Evolutionary conservation across 2,888 invertebrate genomes (phyloP).

Genomic region (Netelia fuscicornis): DNA sequence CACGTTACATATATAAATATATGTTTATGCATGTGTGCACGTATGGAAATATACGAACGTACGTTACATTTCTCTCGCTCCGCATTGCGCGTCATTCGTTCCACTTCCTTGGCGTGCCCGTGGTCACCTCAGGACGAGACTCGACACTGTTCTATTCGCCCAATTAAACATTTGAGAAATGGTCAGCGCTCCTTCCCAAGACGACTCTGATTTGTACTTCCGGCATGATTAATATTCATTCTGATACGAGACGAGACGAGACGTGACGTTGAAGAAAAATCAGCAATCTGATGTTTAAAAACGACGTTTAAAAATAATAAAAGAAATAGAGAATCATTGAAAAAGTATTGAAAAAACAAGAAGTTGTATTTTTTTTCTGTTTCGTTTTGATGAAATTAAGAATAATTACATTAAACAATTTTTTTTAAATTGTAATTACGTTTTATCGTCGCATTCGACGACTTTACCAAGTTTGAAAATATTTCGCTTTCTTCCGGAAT

Average conservation of each 20-base stretch:
- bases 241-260: background rate
- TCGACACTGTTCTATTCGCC: conserved; percentile 77
- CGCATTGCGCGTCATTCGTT: conserved; percentile 74
- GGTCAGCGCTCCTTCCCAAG: conserved; percentile 79
- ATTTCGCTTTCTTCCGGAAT: background rate
- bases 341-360: too few relatives aligned
- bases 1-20: background rate
- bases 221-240: conserved; percentile 72
- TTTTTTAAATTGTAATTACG: too few relatives aligned
- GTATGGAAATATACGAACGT: background rate
- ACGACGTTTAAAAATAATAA: too few relatives aligned
- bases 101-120: conserved; percentile 81
- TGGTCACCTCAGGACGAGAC: conserved; percentile 80
- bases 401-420: too few relatives aligned
- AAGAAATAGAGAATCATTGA: too few relatives aligned
- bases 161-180: conserved; percentile 84
- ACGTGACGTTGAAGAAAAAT: background rate
- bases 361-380: too few relatives aligned
- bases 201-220: conserved; percentile 75
- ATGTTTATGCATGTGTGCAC: background rate
- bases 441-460: too few relatives aligned
- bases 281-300: background rate
- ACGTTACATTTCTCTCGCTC: conserved; percentile 16
- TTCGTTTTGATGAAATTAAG: too few relatives aligned
- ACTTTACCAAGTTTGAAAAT: too few relatives aligned